Conservation (phyloP, 1,140 invertebrate genomes). For the Diorhabda elongata region DNA sequence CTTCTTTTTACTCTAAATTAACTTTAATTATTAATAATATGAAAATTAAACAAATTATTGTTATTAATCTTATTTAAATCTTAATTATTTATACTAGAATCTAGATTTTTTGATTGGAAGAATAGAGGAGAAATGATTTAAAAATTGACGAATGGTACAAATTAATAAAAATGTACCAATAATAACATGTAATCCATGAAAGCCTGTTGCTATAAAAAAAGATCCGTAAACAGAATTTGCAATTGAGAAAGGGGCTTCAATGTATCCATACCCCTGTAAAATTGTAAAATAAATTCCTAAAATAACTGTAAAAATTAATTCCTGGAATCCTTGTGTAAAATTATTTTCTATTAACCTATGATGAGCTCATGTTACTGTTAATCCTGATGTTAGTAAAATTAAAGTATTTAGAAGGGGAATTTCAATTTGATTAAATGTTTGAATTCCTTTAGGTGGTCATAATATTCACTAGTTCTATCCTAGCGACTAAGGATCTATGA, state of each 20-base stretch:
- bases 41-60: constrained; percentile 47
- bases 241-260: constrained; percentile 53
- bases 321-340: constrained; percentile 44
- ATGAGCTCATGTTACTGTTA: constrained; percentile 56
- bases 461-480: too few species aligned
- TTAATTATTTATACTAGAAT: constrained; percentile 52
- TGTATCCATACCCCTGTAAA: constrained; percentile 50
- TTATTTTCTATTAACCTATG: constrained; percentile 55
- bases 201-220: constrained; percentile 69
- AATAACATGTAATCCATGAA: constrained; percentile 69
- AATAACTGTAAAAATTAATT: constrained; percentile 52
- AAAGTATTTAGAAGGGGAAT: constrained; percentile 61
- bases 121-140: constrained; percentile 54
- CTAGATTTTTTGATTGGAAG: constrained; percentile 62
- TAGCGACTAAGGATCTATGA: constrained; percentile 58
- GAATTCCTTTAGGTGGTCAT: constrained; percentile 52
- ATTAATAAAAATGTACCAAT: constrained; percentile 62
- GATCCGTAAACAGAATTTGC: constrained; percentile 61
- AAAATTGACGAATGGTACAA: constrained; percentile 52
- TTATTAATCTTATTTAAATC: constrained; percentile 41
- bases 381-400: constrained; percentile 55
- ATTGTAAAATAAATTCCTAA: constrained; percentile 50
- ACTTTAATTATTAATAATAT: constrained; percentile 51
- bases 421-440: constrained; percentile 58
- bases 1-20: constrained; percentile 54